Conservation (phyloP, 2,797 vertebrate species). For the Cirrhinus mrigala region DNA sequence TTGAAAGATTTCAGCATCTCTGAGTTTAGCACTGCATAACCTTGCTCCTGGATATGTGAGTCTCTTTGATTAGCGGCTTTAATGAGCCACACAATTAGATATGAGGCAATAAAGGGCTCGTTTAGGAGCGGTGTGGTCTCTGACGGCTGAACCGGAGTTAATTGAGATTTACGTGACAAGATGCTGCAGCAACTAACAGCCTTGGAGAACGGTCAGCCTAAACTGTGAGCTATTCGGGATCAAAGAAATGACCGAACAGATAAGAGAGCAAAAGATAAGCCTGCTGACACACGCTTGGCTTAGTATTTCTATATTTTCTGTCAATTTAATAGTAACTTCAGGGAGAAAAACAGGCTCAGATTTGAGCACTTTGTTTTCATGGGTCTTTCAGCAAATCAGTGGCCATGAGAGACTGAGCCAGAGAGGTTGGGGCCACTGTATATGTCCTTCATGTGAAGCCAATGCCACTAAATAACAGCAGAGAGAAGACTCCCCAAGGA, state of each 20-base stretch:
- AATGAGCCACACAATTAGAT: conserved; percentile 51
- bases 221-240: conserved; percentile 12
- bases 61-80: conserved; percentile 45
- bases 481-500: conserved; percentile 64
- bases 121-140: conserved; percentile 39
- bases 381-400: conserved; percentile 6
- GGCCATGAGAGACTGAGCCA: conserved; percentile 29
- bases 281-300: background rate
- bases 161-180: conserved; percentile 52
- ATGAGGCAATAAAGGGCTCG: conserved; percentile 49
- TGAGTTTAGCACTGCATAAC: background rate
- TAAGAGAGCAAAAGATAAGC: conserved; percentile 30
- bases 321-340: conserved; percentile 1
- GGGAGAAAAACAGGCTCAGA: background rate
- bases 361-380: conserved; percentile 17
- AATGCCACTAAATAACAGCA: conserved; percentile 66
- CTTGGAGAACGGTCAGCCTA: conserved; percentile 29
- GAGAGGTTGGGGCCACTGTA: conserved; percentile 7
- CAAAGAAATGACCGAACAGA: conserved; percentile 38
- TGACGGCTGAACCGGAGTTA: conserved; percentile 40
- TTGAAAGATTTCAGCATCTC: conserved; percentile 5
- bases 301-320: background rate
- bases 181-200: conserved; percentile 20
- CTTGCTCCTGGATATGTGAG: conserved; percentile 37
- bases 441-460: conserved; percentile 60